Evolutionary conservation across 2,888 invertebrate genomes (phyloP), one percentile per base, ranked within the genome.

Genomic region (Clunio marinus): DNA sequence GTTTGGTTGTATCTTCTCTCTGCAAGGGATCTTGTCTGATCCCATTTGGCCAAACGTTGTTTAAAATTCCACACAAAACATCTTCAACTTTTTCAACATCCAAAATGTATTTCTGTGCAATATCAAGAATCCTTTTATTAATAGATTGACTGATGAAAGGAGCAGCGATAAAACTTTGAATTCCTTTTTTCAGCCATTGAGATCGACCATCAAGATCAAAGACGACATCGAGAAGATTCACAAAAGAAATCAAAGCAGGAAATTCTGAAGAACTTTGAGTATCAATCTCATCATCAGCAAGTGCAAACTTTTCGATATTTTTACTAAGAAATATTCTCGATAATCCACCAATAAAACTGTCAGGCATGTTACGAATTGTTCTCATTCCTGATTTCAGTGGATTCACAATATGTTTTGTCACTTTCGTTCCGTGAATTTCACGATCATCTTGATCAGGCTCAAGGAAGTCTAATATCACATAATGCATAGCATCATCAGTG

Each of bases 181-280:
- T 86, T 69, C 90, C 82, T 65, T 90, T 81, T 41, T 92, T 78
- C 63, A 93, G 80, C 91, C 91, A 92, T 73, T 91, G 89, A 75
- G 90, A 90, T 72, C 90, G 82, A 62, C 87, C 86, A 76, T 89
- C 86, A 70, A 92, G 79, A 76, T 92, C 91, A 77, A 93, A 93
- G 2, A 93, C 87, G 79, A 93, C 92, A 74, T 92, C 91, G 84
- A 92, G 86, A 67, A 93, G 77, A 22, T 91, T 79, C 65, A 93
- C 78, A 79, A 91, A 85, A 72, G 92, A 90, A 72, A 90, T 82
- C 71, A 93, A 78, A 13, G 92, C 91, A 77, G 92, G 90, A 80
- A 89, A 90, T 75, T 91, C 86, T 4, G 71, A 71, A 10, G 41
- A 5, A 20, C 70, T 71, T 69, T 72, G 71, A 55, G 37, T 15